Evolutionary conservation across 2,888 invertebrate genomes (phyloP), one percentile per base, ranked within the genome.

Genomic region (Priocnemis perturbator): DNA sequence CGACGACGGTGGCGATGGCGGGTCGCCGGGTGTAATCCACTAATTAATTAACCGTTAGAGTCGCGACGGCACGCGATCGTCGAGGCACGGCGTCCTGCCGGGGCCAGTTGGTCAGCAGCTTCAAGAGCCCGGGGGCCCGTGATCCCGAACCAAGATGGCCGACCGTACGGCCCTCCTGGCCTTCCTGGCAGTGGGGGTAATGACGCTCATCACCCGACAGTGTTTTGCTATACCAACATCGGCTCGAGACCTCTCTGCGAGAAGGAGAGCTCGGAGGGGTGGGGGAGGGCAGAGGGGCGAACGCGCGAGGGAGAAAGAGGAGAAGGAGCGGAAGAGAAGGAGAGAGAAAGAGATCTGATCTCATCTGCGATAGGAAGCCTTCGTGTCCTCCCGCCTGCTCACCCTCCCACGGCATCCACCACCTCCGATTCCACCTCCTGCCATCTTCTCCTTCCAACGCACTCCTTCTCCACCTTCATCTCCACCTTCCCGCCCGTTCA

Each of bases 121-220:
- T 55, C 64, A 59, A 69, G 67, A 77, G 65, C 64, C 71, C 63
- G 62, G 73, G 77, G 75, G 66, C 65, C 71, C 69, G 73, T 63
- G 73, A 79, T 78, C 81, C 81, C 81, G 79, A 84, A 83, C 86
- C 87, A 88, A 88, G 87, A 88, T 88, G 88, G 88, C 88, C 86
- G 88, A 78, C 84, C 64, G 84, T 79, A 82, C 84, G 82, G 85
- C 84, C 84, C 83, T 83, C 81, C 79, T 74, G 73, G 67, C 71
- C 71, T 72, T 66, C 74, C 71, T 62, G 74, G 73, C 64, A 52
- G 87, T 86, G 86, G 88, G 87, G 87, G 85, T 88, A 88, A 88
- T 88, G 88, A 88, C 86, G 85, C 87, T 88, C 88, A 88, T 88
- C 87, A 88, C 84, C 87, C 85, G 85, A 87, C 87, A 85, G 85